Evolutionary conservation across 92 coral and sea anemone genomes (phyloP), one percentile per base, ranked within the genome.

Genomic region (Siderastrea radians): DNA sequence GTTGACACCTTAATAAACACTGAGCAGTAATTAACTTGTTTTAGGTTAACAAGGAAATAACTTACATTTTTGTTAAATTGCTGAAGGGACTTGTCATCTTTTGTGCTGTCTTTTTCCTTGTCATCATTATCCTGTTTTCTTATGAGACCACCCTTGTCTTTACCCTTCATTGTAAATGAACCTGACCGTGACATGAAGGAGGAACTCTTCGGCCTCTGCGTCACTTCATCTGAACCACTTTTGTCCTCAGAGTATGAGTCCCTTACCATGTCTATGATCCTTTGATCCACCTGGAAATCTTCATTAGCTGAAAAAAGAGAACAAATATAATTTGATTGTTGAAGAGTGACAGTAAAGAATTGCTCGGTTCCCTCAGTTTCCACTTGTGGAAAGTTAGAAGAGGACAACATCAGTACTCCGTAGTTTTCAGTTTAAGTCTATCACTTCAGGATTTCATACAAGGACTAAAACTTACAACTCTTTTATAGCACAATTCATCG

Each of bases 211-310:
- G 98, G 93, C 11, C 94, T 74, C n/a, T 89, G 89, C 16, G 86
- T 75, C 4, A 90, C 91, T 1, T 97, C 91, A 9, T 80, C 91
- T 0, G 89, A 85, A 50, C 85, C 78, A 38, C 74, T 75, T 47
- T 96, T 93, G 16, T 92, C 98, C 26, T 93, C 89, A 47, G 86
- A 55, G n/a, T 87, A 87, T 3, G 92, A 80, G 65, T 94, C 93
- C 48, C 95, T 84, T 8, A 93, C 96, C 54, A 95, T 95, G 64
- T 95, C 87, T 49, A 91, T 91, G 13, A 98, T 97, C 59, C 99
- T 81, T 52, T 98, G 93, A 74, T 98, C 99, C 48, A 96, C 96
- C 52, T 91, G 84, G 1, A 95, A 91, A 73, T 86, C 93, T 62
- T 91, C 93, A 91, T 98, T 96, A 46, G 98, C 99, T 98, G 81